These are phyloP conservation scores for Sporophila hypoxantha DNA, from an alignment of 2,113 vertebrate genomes.

Conservation along the genomic window DNA sequence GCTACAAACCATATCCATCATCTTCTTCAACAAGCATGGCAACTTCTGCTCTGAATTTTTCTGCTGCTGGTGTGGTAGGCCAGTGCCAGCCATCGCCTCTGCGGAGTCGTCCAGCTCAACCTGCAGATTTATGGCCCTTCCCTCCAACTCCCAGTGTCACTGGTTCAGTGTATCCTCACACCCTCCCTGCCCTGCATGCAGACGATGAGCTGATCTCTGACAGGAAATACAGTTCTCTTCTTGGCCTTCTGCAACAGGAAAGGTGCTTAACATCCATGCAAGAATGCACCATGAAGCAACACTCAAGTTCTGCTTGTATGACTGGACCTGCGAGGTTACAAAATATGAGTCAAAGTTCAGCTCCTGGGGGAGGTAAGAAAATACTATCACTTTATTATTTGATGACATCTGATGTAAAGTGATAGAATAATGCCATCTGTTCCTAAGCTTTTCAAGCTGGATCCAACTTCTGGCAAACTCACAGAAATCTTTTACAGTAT, in stretches of 20 bases:
- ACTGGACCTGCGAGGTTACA: constrained; percentile 46
- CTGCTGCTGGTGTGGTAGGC: not conserved
- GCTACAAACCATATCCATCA: constrained; percentile 55
- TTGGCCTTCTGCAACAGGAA: constrained; percentile 81
- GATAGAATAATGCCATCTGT: not conserved
- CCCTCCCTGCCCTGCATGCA: constrained; percentile 27
- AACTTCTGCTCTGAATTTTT: not conserved
- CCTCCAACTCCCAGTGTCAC: constrained; percentile 15
- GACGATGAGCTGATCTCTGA: constrained; percentile 44
- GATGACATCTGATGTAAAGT: not conserved
- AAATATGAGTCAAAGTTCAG: constrained; percentile 62
- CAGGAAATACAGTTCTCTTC: constrained; percentile 76
- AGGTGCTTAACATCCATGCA: constrained; percentile 60
- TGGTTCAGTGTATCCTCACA: constrained; percentile 15
- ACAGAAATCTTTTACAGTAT: not conserved
- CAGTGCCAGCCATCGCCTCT: constrained; percentile 46
- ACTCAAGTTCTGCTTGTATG: constrained; percentile 52
- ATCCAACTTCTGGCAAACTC: not conserved
- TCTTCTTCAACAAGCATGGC: constrained; percentile 5
- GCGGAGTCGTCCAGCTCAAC: not conserved
- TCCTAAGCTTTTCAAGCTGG: not conserved
- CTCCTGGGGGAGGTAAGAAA: constrained; percentile 64
- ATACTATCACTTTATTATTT: not conserved
- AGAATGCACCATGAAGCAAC: constrained; percentile 67
- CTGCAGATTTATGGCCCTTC: constrained; percentile 65